Percentiles rank a stretch among this genome's conserved stretches.
Conservation (phyloP, 1,140 invertebrate species). For the Ladona fulva region DNA sequence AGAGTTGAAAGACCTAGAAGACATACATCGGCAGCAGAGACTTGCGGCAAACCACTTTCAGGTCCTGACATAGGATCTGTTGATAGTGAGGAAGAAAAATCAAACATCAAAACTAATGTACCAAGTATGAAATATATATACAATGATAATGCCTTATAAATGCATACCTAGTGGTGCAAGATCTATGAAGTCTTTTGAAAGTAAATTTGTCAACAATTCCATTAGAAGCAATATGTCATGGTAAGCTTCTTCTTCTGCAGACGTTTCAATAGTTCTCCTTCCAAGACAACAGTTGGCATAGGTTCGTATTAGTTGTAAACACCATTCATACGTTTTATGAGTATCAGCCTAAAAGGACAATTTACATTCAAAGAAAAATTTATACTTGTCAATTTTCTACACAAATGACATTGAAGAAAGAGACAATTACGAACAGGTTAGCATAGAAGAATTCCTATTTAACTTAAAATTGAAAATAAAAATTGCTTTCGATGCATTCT, state of each 20-base stretch:
- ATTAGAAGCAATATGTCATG: slow-evolving; percentile 61
- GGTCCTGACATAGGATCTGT: background rate
- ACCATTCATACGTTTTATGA: slow-evolving; percentile 49
- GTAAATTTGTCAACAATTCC: slow-evolving; percentile 57
- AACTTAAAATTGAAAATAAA: no score
- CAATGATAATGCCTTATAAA: slow-evolving; percentile 15
- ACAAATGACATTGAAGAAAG: no score
- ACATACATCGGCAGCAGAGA: slow-evolving; percentile 53
- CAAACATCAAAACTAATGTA: background rate
- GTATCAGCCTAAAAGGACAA: slow-evolving; percentile 47
- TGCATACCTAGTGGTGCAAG: slow-evolving; percentile 34
- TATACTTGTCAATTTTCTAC: no score
- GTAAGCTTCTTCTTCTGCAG: slow-evolving; percentile 56
- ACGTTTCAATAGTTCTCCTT: slow-evolving; percentile 40
- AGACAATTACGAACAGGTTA: no score
- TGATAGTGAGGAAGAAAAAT: background rate
- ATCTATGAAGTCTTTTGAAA: slow-evolving; percentile 62
- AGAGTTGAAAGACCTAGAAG: slow-evolving; percentile 60
- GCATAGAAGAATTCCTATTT: no score
- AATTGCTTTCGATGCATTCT: no score
- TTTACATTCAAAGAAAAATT: no score
- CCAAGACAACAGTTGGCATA: slow-evolving; percentile 59
- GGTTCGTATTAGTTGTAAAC: slow-evolving; percentile 52
- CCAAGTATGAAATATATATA: background rate
- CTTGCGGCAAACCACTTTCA: background rate